A percentile compares a stretch with the other conserved stretches of the same genome.
Conservation (phyloP, 2,888 invertebrate genomes). For the Trichogramma dendrolimi region DNA sequence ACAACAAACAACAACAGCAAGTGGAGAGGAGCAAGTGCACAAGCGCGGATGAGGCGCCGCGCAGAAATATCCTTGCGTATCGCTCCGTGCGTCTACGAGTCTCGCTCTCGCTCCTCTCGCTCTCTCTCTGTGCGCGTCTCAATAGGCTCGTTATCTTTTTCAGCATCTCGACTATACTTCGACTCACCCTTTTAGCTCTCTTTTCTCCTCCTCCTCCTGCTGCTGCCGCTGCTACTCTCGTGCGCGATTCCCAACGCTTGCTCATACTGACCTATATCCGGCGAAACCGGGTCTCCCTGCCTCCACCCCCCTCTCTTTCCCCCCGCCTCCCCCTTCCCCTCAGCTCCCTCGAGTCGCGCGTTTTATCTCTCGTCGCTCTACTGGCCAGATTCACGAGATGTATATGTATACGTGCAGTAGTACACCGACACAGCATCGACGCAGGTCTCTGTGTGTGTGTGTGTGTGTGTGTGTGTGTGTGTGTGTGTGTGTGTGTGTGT, state of each 20-base stretch:
- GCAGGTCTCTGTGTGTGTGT: no score
- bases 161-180: background rate
- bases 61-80: background rate
- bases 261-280: conserved; percentile 51
- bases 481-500: no score
- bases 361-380: background rate
- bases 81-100: background rate
- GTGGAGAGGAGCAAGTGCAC: conserved; percentile 10
- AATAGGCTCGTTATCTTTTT: background rate
- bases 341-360: background rate
- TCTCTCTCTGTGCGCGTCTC: background rate
- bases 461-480: no score
- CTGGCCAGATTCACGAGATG: background rate
- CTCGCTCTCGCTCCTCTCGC: background rate
- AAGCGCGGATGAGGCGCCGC: background rate
- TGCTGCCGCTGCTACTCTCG: conserved; percentile 42
- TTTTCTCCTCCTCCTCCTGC: conserved; percentile 8
- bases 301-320: background rate
- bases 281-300: conserved; percentile 44
- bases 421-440: no score
- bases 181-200: background rate
- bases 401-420: background rate
- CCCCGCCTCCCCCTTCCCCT: background rate
- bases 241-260: conserved; percentile 38
- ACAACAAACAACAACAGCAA: background rate